phyloP scores from a whole-genome alignment of 1,140 invertebrate species.

The Papilio xuthus region DNA sequence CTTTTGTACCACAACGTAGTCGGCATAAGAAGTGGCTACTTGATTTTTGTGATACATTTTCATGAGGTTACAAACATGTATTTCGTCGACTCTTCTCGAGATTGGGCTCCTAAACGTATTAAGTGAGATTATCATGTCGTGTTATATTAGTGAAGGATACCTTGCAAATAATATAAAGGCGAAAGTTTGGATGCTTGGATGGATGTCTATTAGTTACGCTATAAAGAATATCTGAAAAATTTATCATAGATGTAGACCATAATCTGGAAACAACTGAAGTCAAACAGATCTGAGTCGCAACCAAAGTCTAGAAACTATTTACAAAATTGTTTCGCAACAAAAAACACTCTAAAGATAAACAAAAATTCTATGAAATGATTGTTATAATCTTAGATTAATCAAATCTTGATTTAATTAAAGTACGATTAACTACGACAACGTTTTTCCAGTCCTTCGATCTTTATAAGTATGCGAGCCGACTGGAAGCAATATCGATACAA shows the following conservation, averaged over 20 bases:
- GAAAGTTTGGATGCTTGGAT: background rate
- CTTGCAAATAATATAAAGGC: background rate
- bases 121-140: slow-evolving; percentile 52
- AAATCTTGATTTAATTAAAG: background rate
- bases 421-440: too few relatives aligned
- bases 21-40: slow-evolving; percentile 56
- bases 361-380: too few relatives aligned
- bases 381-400: too few relatives aligned
- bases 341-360: too few relatives aligned
- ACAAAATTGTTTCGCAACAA: too few relatives aligned
- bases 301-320: too few relatives aligned
- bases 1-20: slow-evolving; percentile 52
- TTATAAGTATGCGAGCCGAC: background rate
- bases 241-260: too few relatives aligned
- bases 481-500: slow-evolving; percentile 31
- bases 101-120: slow-evolving; percentile 68
- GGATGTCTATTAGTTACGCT: too few relatives aligned
- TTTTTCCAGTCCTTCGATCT: background rate
- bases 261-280: too few relatives aligned
- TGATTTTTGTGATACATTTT: slow-evolving; percentile 80
- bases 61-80: slow-evolving; percentile 69
- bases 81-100: slow-evolving; percentile 45
- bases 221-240: too few relatives aligned
- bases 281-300: too few relatives aligned
- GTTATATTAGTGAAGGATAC: slow-evolving; percentile 36